A percentile compares a stretch with the other conserved stretches of the same genome.
Conservation (phyloP, 2,888 invertebrate species). For the Entomobrya proxima region DNA sequence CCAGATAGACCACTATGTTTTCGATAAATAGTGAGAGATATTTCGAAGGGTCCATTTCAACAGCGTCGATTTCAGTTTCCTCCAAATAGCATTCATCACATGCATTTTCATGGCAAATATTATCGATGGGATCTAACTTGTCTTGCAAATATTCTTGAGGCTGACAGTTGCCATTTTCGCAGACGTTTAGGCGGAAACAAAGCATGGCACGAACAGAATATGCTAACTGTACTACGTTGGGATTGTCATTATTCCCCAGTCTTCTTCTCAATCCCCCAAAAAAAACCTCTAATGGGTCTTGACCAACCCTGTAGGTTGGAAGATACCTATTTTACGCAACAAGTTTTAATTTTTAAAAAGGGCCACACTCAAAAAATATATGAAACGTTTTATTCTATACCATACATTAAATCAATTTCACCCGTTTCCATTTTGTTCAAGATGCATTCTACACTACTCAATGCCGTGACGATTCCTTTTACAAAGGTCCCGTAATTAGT, state of each 20-base stretch:
- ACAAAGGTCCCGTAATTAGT: neutral
- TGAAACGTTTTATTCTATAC: too few species aligned
- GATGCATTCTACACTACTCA: neutral
- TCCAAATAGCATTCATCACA: neutral
- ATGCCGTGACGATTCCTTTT: neutral
- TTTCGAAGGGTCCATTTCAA: neutral
- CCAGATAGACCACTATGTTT: slow-evolving; percentile 24
- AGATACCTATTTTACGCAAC: too few species aligned
- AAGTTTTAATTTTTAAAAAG: too few species aligned
- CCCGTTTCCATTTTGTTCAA: neutral
- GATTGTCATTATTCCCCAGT: slow-evolving; percentile 19
- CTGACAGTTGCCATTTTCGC: neutral
- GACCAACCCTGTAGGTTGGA: slow-evolving; percentile 1
- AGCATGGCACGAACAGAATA: neutral
- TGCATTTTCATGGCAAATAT: neutral
- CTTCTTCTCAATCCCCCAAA: neutral
- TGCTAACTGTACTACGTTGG: neutral
- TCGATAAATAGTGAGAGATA: neutral
- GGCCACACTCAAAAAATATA: too few species aligned
- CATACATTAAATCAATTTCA: neutral
- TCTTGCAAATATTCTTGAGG: neutral
- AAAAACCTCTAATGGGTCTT: slow-evolving; percentile 36
- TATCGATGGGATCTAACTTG: too few species aligned
- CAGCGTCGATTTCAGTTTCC: too few species aligned
- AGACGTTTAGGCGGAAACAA: neutral